Evolutionary conservation across 2,113 vertebrate genomes (phyloP).

Genomic region (Elanoides forficatus): DNA sequence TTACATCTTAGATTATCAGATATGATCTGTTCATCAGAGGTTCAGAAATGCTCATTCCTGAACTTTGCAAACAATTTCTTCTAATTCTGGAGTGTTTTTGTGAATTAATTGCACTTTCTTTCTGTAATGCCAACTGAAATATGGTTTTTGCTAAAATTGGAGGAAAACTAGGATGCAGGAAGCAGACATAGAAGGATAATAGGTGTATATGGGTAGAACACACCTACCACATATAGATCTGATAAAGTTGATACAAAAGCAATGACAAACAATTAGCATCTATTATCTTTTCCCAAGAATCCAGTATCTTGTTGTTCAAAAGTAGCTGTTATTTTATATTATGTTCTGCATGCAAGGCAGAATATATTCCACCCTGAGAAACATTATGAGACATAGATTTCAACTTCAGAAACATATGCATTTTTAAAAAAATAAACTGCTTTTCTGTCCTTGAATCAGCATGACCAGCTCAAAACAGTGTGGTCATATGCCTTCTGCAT

Average conservation of each 20-base stretch:
- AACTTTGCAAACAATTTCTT: neutral
- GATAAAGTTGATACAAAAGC: neutral
- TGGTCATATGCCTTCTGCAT: neutral
- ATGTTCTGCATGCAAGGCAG: neutral
- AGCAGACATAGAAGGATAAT: neutral
- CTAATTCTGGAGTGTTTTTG: neutral
- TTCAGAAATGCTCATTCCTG: neutral
- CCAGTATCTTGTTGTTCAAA: neutral
- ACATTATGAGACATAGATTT: neutral
- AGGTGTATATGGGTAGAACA: neutral
- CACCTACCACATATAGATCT: neutral
- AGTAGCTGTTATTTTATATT: neutral
- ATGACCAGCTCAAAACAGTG: neutral
- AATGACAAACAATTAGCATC: neutral
- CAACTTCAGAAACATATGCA: neutral
- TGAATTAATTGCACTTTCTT: neutral
- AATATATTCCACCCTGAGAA: neutral
- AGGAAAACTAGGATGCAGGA: neutral
- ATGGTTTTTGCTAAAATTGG: neutral
- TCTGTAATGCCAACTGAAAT: neutral
- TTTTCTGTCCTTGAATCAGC: neutral
- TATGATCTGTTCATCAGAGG: neutral
- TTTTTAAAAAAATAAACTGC: neutral
- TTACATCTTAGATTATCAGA: neutral
- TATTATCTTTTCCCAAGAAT: neutral